Conservation (phyloP, 2,113 vertebrate genomes). For the Aix galericulata region DNA sequence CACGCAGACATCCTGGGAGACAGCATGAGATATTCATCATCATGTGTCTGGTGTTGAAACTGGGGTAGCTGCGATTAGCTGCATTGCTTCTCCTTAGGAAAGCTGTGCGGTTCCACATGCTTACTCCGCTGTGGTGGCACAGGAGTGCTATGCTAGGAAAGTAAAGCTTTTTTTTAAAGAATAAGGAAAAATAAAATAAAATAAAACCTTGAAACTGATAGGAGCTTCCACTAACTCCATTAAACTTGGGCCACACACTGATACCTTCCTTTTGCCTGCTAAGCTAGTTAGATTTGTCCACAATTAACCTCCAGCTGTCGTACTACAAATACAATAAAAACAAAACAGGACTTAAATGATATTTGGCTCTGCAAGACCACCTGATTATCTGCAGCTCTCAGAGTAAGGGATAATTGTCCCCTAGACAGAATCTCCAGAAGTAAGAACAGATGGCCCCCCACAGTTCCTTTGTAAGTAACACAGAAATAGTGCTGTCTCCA, state of each 20-base stretch:
- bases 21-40: neutral
- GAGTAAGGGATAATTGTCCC: neutral
- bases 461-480: neutral
- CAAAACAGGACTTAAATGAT: neutral
- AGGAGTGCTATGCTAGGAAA: neutral
- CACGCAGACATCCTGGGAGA: neutral
- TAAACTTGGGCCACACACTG: rapidly evolving
- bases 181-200: neutral
- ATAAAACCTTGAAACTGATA: neutral
- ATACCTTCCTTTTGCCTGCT: neutral
- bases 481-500: neutral
- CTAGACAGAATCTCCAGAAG: neutral
- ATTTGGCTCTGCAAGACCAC: neutral
- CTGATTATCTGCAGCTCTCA: neutral
- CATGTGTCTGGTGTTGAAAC: neutral
- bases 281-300: neutral
- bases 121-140: neutral
- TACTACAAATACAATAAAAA: neutral
- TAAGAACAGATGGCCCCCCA: neutral
- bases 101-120: neutral
- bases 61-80: rapidly evolving
- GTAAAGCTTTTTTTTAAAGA: neutral
- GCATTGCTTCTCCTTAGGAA: neutral
- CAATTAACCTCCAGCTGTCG: neutral
- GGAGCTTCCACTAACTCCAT: neutral